Base-by-base conservation (phyloP, 2,888 invertebrate genomes). In the Junonia oenone region DNA sequence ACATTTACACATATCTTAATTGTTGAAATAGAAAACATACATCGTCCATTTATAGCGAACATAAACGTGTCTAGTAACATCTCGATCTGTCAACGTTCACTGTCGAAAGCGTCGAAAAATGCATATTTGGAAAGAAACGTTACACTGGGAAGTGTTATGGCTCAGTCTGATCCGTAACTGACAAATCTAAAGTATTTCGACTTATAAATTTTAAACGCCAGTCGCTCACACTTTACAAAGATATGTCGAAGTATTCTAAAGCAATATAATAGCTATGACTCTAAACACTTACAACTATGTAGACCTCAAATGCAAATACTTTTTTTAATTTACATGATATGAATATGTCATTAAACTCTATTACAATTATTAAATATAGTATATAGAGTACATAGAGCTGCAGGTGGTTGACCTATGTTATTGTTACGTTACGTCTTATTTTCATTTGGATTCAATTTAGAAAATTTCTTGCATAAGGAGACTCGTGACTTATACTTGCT, bases 231-330 rank as follows among this genome's bases (percentile, higher is more conserved):
- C 78, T 81, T 82, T 78, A 85, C 83, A 86, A 81, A 85, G 89
- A 90, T 90, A 90, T 90, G 89, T 90, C 75, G 83, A 86, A 85
- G 81, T 90, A 88, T 86, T 84, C 89, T 88, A 89, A 89, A 89
- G 89, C 88, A 86, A 83, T 86, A 84, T 79, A 78, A 82, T 83
- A 87, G 81, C 86, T 90, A 87, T 87, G 88, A 85, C 84, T 87
- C 85, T 88, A 88, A 85, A 81, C 76, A 81, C 88, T 87, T 89
- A 88, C 71, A 83, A 74, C 87, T 89, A 89, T 81, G 76, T 85
- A 89, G 89, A 89, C 88, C 89, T 90, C 89, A 90, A 90, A 89
- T 90, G 90, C 90, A 89, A 88, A 88, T 88, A 90, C 87, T 89
- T 87, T 69, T 64, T 81, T 81, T 78, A 87, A 85, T 89, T 87